Percentiles rank a stretch among this genome's conserved stretches.
Conservation (phyloP, 2,888 invertebrate genomes). For the Himalopsyche kuldschensis region DNA sequence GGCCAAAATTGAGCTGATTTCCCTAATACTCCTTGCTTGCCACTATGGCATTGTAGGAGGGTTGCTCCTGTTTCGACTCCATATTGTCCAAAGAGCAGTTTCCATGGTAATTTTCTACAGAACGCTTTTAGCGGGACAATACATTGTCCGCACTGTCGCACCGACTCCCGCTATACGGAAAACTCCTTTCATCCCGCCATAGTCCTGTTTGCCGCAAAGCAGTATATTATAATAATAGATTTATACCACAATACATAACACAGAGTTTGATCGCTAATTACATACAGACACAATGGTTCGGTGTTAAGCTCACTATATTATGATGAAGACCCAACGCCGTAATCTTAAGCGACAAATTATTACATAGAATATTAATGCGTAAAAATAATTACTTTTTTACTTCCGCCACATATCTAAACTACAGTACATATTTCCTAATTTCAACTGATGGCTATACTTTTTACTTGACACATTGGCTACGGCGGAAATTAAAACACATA, state of each 20-base stretch:
- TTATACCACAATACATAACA: neutral
- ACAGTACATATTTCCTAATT: too few relatives aligned
- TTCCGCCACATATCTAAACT: too few relatives aligned
- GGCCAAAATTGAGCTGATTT: neutral
- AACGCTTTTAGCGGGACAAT: slow-evolving; percentile 19
- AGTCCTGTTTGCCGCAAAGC: neutral
- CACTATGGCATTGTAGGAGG: neutral
- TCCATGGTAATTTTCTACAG: slow-evolving; percentile 35
- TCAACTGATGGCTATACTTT: too few relatives aligned
- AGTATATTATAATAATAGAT: neutral
- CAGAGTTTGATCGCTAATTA: neutral
- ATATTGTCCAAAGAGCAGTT: slow-evolving; percentile 16
- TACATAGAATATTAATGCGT: too few relatives aligned
- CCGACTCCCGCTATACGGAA: slow-evolving; percentile 7
- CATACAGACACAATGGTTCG: neutral
- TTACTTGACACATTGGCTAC: too few relatives aligned
- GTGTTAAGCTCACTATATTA: neutral
- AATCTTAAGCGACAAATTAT: neutral
- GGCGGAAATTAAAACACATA: too few relatives aligned
- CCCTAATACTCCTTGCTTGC: neutral
- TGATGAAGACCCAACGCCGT: neutral
- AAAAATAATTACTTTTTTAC: too few relatives aligned
- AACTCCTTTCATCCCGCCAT: neutral
- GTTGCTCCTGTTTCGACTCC: neutral
- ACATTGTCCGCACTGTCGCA: slow-evolving; percentile 15